A percentile compares a stretch with the other conserved stretches of the same genome.
These are phyloP conservation scores for Uromys caudimaculatus DNA, from an alignment of 2,797 vertebrate species.

Conservation along the genomic window DNA sequence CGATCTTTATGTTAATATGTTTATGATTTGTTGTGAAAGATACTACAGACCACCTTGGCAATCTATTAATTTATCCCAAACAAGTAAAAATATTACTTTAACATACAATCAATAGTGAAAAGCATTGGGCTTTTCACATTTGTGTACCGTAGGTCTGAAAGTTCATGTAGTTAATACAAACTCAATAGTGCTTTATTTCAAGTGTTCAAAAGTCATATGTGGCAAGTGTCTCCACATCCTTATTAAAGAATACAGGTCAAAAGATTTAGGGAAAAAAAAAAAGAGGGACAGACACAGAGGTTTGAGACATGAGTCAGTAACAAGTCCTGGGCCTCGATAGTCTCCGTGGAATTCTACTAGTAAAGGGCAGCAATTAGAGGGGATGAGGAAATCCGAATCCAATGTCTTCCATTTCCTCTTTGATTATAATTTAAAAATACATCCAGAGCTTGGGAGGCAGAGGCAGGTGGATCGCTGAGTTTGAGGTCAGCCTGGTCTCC, in stretches of 20 bases:
- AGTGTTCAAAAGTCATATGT: not conserved
- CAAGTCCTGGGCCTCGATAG: not conserved
- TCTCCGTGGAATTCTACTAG: not conserved
- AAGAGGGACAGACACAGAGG: not conserved
- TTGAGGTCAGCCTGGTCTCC: not conserved
- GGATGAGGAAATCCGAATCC: constrained; percentile 5
- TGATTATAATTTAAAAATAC: constrained; percentile 38
- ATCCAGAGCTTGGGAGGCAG: not conserved
- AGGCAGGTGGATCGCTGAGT: not conserved
- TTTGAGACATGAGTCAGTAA: not conserved
- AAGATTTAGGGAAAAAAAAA: constrained; percentile 6
- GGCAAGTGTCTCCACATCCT: not conserved
- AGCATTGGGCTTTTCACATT: not conserved
- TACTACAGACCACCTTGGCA: not conserved
- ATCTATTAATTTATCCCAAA: constrained; percentile 5
- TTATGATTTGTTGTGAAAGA: not conserved
- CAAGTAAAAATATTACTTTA: constrained; percentile 1
- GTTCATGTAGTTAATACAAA: not conserved
- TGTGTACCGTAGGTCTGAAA: not conserved
- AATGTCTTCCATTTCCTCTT: not conserved
- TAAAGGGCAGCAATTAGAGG: constrained; percentile 13
- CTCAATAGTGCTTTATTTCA: not conserved
- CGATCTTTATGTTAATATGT: not conserved
- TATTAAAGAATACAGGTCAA: constrained; percentile 18
- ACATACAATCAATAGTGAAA: constrained; percentile 22